Evolutionary conservation across 2,888 invertebrate genomes (phyloP).

Genomic region (Disparrhopalites patrizii): DNA sequence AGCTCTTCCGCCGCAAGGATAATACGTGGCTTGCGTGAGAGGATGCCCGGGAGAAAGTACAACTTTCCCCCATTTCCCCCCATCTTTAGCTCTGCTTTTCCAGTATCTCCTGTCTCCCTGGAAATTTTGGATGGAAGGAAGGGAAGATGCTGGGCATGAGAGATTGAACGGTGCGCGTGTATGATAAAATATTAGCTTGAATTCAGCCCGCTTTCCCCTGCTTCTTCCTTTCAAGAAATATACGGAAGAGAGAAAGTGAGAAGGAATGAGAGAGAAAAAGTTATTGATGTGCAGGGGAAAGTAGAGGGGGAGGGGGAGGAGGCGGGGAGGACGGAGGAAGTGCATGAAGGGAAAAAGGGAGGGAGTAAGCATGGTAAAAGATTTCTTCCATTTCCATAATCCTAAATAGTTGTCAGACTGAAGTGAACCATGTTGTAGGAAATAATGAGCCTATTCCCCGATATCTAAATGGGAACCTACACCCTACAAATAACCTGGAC

Average conservation of each 20-base stretch:
- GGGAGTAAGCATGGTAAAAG: too few species aligned
- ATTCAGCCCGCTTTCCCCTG: background rate
- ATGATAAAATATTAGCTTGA: too few species aligned
- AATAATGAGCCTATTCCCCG: conserved; percentile 13
- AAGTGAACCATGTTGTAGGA: conserved; percentile 14
- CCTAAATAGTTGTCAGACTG: conserved; percentile 17
- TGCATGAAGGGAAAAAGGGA: background rate
- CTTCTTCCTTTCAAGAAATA: conserved; percentile 2
- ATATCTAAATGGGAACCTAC: conserved; percentile 3
- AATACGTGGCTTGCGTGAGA: too few species aligned
- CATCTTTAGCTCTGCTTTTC: too few species aligned
- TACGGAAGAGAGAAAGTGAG: background rate
- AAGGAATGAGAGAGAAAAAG: background rate
- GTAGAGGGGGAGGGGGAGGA: background rate
- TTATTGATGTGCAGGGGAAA: too few species aligned
- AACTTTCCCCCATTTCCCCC: too few species aligned
- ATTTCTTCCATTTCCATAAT: conserved; percentile 17
- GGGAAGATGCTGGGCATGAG: too few species aligned
- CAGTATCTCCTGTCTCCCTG: too few species aligned
- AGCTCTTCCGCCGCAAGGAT: too few species aligned
- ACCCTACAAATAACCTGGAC: background rate
- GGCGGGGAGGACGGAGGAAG: background rate
- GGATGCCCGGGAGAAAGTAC: too few species aligned
- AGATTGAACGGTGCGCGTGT: too few species aligned
- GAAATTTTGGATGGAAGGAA: too few species aligned